These are phyloP conservation scores for Sylvicola cinctus DNA, from an alignment of 2,888 invertebrate species.

Conservation along the genomic window DNA sequence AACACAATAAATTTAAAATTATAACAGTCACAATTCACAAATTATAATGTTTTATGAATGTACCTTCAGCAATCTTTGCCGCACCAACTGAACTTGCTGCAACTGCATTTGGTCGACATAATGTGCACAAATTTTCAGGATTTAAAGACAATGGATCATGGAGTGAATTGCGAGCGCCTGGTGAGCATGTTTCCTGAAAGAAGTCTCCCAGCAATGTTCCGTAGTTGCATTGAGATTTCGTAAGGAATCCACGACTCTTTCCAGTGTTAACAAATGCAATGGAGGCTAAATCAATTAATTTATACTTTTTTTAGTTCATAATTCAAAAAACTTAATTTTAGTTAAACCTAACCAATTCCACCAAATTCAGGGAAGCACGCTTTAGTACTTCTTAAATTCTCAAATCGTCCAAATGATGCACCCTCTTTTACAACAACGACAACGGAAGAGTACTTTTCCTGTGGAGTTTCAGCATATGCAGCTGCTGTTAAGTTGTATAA, in stretches of 20 bases:
- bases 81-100: conserved; percentile 6
- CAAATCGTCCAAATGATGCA: conserved; percentile 27
- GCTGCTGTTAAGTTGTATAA: conserved; percentile 32
- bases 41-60: no score
- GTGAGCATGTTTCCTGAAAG: conserved; percentile 36
- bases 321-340: conserved; percentile 1
- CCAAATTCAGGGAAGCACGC: conserved; percentile 48
- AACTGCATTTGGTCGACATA: conserved; percentile 10
- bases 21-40: no score
- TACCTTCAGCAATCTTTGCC: no score
- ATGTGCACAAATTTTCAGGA: conserved; percentile 15
- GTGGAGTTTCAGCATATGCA: conserved; percentile 35
- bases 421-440: conserved; percentile 31
- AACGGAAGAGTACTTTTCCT: conserved; percentile 27
- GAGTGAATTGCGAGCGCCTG: conserved; percentile 31
- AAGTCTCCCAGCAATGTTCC: conserved; percentile 31
- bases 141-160: conserved; percentile 23
- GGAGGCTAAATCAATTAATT: conserved; percentile 32
- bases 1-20: no score
- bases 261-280: conserved; percentile 36
- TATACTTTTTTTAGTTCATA: background rate
- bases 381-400: conserved; percentile 30
- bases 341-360: conserved; percentile 31
- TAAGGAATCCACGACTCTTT: conserved; percentile 27
- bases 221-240: conserved; percentile 32